A percentile compares a stretch with the other conserved stretches of the same genome.
Conservation (phyloP, 2,888 invertebrate species). For the Drosophila macrospina region DNA sequence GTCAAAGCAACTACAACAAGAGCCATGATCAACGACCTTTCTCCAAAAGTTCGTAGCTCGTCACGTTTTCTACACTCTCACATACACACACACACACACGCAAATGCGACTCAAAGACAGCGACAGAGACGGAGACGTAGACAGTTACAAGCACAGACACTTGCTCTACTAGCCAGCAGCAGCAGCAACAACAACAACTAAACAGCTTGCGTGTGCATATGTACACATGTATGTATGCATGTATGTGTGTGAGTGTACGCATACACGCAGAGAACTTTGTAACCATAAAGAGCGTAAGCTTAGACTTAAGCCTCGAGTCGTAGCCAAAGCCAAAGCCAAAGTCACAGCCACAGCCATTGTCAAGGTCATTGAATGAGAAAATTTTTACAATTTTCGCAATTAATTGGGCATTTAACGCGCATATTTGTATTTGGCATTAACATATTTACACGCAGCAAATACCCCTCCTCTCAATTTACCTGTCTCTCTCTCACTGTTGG, state of each 20-base stretch:
- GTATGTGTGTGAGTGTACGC: slow-evolving; percentile 1
- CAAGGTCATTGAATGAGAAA: slow-evolving; percentile 80
- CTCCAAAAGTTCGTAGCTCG: slow-evolving; percentile 79
- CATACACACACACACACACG: slow-evolving; percentile 26
- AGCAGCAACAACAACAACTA: not conserved
- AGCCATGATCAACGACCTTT: slow-evolving; percentile 81
- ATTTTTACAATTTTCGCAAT: slow-evolving; percentile 73
- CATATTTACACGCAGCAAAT: slow-evolving; percentile 24
- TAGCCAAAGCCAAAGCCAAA: slow-evolving; percentile 19
- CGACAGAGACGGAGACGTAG: not conserved
- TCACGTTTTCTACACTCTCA: slow-evolving; percentile 77
- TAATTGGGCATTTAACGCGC: slow-evolving; percentile 67
- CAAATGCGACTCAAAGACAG: slow-evolving; percentile 22
- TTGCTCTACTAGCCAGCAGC: slow-evolving; percentile 18
- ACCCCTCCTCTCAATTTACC: not conserved
- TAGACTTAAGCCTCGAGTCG: slow-evolving; percentile 17
- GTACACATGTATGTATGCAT: not conserved
- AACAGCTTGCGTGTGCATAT: not conserved
- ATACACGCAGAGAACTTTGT: slow-evolving; percentile 38
- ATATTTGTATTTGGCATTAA: slow-evolving; percentile 54
- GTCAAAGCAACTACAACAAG: slow-evolving; percentile 28
- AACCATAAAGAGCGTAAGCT: slow-evolving; percentile 52
- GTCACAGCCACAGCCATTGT: slow-evolving; percentile 70
- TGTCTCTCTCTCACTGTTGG: not conserved
- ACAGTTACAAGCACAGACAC: slow-evolving; percentile 38